Evolutionary conservation across 2,888 invertebrate genomes (phyloP), one percentile per base, ranked within the genome.

Genomic region (Coelopa pilipes): DNA sequence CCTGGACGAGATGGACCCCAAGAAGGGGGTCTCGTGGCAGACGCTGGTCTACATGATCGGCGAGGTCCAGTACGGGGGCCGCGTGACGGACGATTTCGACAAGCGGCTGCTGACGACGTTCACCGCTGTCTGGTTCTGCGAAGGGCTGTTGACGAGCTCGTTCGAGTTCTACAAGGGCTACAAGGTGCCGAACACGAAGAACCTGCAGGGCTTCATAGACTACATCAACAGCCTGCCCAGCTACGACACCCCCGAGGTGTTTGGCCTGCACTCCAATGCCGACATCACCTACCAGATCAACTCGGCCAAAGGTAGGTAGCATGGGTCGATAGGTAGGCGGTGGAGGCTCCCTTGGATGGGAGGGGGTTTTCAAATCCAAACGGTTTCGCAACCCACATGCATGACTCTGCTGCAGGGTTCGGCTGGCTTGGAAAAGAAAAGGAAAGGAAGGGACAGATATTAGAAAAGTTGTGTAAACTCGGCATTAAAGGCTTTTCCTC

Each of bases 271-370:
- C 87, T 90, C 94, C 10, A 98, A 98, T 88, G 98, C 98, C 69
- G 98, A 98, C 85, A 98, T 98, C 78, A 98, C 98, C 81, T 98
- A 98, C 88, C 97, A 98, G 88, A 98, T 98, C 77, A 98, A 98
- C 85, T 96, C 96, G 63, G 96, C 97, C 45, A 96, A 96, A 88
- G 94, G 92, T 89, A 79, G 83, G 81, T 80, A 66, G 21, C 5
- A 50, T n/a, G n/a, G n/a, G n/a, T n/a, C n/a, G n/a, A n/a, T n/a
- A n/a, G n/a, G n/a, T n/a, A n/a, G n/a, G n/a, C n/a, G n/a, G n/a
- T n/a, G n/a, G n/a, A n/a, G n/a, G n/a, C n/a, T n/a, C n/a, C n/a
- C 19, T 55, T 55, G 0, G 55, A 9, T 17, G n/a, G 34, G 34
- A 12, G 46, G n/a, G 45, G 59, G 50, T 50, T 67, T 49, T 11